phyloP scores from a whole-genome alignment of 2,888 invertebrate species.

The Leptopilina syphax region DNA sequence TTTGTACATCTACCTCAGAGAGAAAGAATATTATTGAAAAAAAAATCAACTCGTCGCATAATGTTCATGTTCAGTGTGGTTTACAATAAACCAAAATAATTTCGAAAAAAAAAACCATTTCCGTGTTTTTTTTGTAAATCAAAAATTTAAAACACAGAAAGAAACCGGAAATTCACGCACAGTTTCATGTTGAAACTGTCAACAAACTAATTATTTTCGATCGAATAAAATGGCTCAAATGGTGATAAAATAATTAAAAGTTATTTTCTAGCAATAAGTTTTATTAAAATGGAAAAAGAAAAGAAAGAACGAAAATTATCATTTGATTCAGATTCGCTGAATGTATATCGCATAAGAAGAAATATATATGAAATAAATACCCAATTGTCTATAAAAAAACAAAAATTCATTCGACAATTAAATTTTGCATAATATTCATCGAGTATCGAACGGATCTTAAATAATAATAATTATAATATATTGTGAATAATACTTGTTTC shows the following conservation, averaged over 20 bases:
- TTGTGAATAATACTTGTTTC: neutral
- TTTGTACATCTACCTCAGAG: neutral
- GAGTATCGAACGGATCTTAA: slow-evolving; percentile 9
- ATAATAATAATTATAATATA: no score
- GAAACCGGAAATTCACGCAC: neutral
- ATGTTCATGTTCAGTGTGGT: slow-evolving; percentile 23
- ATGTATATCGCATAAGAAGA: neutral
- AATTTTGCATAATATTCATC: slow-evolving; percentile 8
- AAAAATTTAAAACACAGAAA: neutral
- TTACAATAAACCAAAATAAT: neutral
- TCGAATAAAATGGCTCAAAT: slow-evolving; percentile 30
- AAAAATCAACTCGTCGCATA: neutral
- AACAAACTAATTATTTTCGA: slow-evolving; percentile 13
- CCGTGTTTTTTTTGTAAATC: neutral
- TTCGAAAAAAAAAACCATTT: neutral
- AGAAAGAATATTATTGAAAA: neutral
- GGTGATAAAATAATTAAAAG: slow-evolving; percentile 22
- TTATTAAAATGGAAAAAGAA: neutral
- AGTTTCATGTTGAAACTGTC: slow-evolving; percentile 5
- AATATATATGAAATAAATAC: neutral
- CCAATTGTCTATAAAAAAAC: neutral
- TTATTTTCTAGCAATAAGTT: slow-evolving; percentile 32
- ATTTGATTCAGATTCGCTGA: slow-evolving; percentile 6
- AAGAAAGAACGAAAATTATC: neutral
- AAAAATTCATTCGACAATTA: neutral